Evolutionary conservation across 2,888 invertebrate species (phyloP).

Genomic region (Crepidodera aurea): DNA sequence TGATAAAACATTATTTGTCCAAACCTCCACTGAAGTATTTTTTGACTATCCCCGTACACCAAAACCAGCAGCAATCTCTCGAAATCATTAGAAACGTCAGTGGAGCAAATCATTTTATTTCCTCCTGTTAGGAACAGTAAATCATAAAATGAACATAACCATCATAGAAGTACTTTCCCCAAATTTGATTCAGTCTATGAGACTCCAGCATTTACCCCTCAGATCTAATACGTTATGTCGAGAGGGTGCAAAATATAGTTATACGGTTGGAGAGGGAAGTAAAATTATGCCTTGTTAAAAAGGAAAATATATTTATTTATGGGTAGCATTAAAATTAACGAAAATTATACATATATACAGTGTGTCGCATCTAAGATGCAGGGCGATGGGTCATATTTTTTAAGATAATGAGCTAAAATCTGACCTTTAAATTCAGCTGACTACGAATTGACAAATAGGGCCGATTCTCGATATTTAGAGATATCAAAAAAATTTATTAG

Average conservation of each 20-base stretch:
- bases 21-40: too few relatives aligned
- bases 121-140: constrained; percentile 20
- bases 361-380: too few relatives aligned
- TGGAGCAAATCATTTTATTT: constrained; percentile 23
- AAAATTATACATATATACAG: too few relatives aligned
- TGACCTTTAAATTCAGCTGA: too few relatives aligned
- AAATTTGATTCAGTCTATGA: constrained; percentile 42
- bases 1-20: too few relatives aligned
- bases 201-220: constrained; percentile 47
- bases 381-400: too few relatives aligned
- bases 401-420: too few relatives aligned
- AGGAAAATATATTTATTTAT: constrained; percentile 1
- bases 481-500: too few relatives aligned
- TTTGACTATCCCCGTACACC: not conserved
- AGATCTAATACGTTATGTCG: constrained; percentile 43
- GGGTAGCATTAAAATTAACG: too few relatives aligned
- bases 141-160: constrained; percentile 34
- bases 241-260: constrained; percentile 41
- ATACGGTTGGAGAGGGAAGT: not conserved
- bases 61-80: constrained; percentile 4
- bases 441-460: too few relatives aligned
- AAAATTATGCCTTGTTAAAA: not conserved
- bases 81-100: constrained; percentile 18
- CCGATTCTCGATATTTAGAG: too few relatives aligned
- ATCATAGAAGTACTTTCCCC: constrained; percentile 38